These are phyloP conservation scores for Aradophagus sp. DNA, from an alignment of 1,140 invertebrate genomes.

Conservation along the genomic window DNA sequence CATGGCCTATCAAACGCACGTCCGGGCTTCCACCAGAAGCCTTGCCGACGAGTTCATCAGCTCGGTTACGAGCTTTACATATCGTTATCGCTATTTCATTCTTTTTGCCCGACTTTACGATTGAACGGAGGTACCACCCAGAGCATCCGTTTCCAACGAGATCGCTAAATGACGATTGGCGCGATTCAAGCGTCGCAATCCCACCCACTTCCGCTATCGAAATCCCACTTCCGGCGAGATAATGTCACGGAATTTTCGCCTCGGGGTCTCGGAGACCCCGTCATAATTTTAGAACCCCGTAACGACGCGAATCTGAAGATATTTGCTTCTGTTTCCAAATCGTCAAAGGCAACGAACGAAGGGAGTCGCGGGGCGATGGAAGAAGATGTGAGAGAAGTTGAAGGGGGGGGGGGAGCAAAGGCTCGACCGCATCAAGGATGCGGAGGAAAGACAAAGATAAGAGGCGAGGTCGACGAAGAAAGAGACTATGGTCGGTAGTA, in stretches of 20 bases:
- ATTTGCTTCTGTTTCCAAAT: constrained; percentile 70
- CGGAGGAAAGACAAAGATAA: constrained; percentile 51
- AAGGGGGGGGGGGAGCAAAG: not conserved
- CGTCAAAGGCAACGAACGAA: constrained; percentile 38
- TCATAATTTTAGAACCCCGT: constrained; percentile 68
- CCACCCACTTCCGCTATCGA: constrained; percentile 59
- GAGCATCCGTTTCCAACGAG: constrained; percentile 37
- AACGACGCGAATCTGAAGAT: constrained; percentile 66
- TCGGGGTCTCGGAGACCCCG: constrained; percentile 60
- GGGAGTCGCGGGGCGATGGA: constrained; percentile 7
- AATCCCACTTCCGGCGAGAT: constrained; percentile 67
- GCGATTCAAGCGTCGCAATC: constrained; percentile 22
- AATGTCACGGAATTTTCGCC: constrained; percentile 62
- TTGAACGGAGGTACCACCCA: constrained; percentile 30
- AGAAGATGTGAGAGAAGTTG: too few relatives aligned
- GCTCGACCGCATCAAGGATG: constrained; percentile 20
- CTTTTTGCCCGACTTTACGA: constrained; percentile 4
- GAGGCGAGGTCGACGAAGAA: constrained; percentile 51
- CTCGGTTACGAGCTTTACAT: constrained; percentile 21
- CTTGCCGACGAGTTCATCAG: constrained; percentile 43
- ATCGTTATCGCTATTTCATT: constrained; percentile 17
- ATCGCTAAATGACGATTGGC: constrained; percentile 33
- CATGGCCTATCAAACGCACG: constrained; percentile 28
- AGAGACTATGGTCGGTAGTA: constrained; percentile 67
- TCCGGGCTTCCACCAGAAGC: constrained; percentile 40